Evolutionary conservation across 2,113 vertebrate genomes (phyloP), one percentile per base, ranked within the genome.

Genomic region (Egretta garzetta): DNA sequence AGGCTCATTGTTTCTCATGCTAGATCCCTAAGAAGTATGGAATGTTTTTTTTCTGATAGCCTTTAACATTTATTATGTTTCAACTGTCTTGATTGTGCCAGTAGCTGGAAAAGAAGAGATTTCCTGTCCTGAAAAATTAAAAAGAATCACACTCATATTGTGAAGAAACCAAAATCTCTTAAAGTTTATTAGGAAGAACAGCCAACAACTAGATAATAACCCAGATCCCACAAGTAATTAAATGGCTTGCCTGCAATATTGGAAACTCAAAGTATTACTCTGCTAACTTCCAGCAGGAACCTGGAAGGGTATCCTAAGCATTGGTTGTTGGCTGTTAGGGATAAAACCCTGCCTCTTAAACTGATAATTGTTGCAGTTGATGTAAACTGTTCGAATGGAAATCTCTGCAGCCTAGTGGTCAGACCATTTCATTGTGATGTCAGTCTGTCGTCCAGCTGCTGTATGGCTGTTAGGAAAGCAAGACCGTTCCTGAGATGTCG

Each of bases 161-260:
- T 75, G 45, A 71, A 76, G 52, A 55, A 66, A 24, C 12, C 6
- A 53, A 75, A 60, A 35, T 60, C 7, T 75, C 24, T 67, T 32
- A 4, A 49, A 43, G 35, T 67, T 76, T 73, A 26, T 53, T 15
- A 19, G 21, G 22, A 60, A 58, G 12, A 56, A 22, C 45, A 58
- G 30, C 13, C 6, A 5, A 6, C 14, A 17, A 33, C 21, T 72
- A 4, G 12, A 33, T 59, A 1, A 4, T 43, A 81, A 49, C 6
- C 7, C 6, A 20, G 49, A 55, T 58, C 19, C 6, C 0, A 0
- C 9, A 49, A 7, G 9, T 27, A 52, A 56, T 88, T 79, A 59
- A 39, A 3, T 10, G 2, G 2, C 14, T 60, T 85, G 4, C 6
- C 37, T 72, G 35, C 26, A 27, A 1, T 72, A 26, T 35, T 86